These are phyloP conservation scores for Ctenoplectra terminalis DNA, from an alignment of 1,140 invertebrate species.

Conservation along the genomic window DNA sequence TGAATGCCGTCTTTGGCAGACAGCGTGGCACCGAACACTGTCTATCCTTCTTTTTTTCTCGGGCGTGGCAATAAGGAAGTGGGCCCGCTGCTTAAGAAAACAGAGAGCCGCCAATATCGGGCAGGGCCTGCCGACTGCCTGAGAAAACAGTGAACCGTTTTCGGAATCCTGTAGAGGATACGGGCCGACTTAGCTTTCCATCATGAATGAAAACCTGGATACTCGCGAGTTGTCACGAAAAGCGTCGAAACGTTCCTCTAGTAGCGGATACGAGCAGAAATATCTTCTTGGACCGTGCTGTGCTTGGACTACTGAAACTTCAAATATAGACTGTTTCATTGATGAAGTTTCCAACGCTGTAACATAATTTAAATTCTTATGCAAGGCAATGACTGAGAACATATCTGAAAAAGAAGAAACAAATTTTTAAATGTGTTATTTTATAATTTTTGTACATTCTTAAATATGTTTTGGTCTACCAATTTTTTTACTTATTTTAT, in stretches of 20 bases:
- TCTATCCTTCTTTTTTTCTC: conserved; percentile 59
- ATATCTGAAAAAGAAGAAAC: too few relatives aligned
- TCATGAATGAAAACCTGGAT: conserved; percentile 34
- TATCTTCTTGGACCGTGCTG: neutral
- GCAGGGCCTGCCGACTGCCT: conserved; percentile 70
- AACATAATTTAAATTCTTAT: neutral
- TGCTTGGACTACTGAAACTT: neutral
- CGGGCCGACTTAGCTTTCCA: conserved; percentile 27
- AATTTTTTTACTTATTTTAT: neutral
- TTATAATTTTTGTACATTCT: neutral
- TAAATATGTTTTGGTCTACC: neutral
- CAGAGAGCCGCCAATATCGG: conserved; percentile 78
- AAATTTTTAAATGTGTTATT: neutral
- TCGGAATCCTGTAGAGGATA: conserved; percentile 54
- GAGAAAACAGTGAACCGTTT: conserved; percentile 76
- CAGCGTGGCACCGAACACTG: conserved; percentile 78
- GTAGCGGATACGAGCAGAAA: neutral
- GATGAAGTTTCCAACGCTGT: neutral
- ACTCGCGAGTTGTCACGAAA: neutral
- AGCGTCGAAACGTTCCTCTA: neutral
- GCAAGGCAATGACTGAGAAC: neutral
- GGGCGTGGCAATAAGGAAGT: conserved; percentile 80
- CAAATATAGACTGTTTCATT: neutral
- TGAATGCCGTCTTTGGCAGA: conserved; percentile 68
- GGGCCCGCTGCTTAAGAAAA: conserved; percentile 80